A percentile compares a stretch with the other conserved stretches of the same genome.
phyloP scores from a whole-genome alignment of 2,797 vertebrate genomes.

The Eulemur albifrons region DNA sequence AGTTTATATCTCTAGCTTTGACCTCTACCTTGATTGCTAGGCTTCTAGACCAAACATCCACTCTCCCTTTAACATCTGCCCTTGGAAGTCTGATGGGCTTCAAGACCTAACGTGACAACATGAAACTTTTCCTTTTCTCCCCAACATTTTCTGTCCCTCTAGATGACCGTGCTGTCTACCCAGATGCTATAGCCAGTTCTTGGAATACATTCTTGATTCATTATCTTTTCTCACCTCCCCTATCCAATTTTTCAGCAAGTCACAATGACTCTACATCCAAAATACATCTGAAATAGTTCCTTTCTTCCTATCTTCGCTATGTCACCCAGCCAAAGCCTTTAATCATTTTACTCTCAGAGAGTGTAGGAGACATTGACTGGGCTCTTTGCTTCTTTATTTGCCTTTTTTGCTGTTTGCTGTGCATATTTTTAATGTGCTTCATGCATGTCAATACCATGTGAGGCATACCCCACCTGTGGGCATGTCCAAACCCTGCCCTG shows the following conservation, averaged over 20 bases:
- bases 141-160: too few species aligned
- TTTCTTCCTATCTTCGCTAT: not conserved
- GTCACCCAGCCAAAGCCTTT: not conserved
- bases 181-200: not conserved
- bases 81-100: not conserved
- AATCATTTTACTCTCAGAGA: not conserved
- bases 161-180: not conserved
- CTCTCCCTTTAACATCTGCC: not conserved
- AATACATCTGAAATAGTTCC: not conserved
- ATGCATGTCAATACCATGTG: not conserved
- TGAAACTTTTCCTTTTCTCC: not conserved
- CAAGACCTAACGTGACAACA: not conserved
- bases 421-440: not conserved
- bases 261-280: not conserved
- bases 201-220: not conserved
- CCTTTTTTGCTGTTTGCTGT: not conserved
- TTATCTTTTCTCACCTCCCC: fast-evolving
- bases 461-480: not conserved
- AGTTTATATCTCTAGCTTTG: not conserved
- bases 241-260: not conserved
- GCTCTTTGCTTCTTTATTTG: not conserved
- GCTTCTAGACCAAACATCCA: too few species aligned
- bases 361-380: not conserved
- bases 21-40: not conserved
- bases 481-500: not conserved